Percentiles rank a stretch among this genome's conserved stretches.
Conservation (phyloP, 2,888 invertebrate genomes). For the Therioaphis trifolii region DNA sequence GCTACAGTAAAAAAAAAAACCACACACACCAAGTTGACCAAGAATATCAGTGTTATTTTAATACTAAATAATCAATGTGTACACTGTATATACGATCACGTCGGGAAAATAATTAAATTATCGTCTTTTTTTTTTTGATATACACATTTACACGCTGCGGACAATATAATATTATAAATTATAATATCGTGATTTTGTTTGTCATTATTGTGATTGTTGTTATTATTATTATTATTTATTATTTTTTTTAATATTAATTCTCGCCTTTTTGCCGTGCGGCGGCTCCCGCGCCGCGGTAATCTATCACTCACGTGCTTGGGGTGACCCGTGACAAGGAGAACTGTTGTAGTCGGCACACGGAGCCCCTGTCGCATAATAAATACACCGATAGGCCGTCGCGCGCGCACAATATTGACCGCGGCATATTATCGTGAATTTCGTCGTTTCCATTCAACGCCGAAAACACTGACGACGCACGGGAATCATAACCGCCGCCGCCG, state of each 20-base stretch:
- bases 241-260: not conserved
- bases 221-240: not conserved
- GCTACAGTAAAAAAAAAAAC: no score
- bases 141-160: no score
- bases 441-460: constrained; percentile 25
- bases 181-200: no score
- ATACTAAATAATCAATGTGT: no score
- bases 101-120: no score
- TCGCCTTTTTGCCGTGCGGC: not conserved
- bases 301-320: constrained; percentile 3
- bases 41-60: no score
- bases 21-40: no score
- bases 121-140: no score
- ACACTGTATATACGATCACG: no score
- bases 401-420: constrained; percentile 21
- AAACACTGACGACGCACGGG: constrained; percentile 12
- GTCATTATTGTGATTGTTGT: not conserved
- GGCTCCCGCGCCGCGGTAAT: not conserved
- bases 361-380: constrained; percentile 13
- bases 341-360: not conserved
- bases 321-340: constrained; percentile 1
- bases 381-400: not conserved
- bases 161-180: no score
- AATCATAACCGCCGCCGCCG: constrained; percentile 19
- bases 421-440: constrained; percentile 10